Evolutionary conservation across 1,140 invertebrate genomes (phyloP).

Genomic region (Sinonovacula constricta): DNA sequence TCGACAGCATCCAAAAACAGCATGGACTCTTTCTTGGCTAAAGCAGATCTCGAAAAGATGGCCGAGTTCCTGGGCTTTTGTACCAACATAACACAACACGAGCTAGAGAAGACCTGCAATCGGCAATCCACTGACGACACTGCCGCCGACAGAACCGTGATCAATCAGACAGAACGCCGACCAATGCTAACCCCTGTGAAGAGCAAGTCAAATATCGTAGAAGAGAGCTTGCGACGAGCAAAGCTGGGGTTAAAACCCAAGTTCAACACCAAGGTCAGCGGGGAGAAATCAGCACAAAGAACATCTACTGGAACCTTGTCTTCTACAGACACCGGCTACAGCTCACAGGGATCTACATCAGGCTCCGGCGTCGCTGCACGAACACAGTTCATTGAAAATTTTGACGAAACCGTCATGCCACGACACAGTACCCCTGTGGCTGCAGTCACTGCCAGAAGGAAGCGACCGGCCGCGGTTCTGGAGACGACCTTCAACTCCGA

Average conservation of each 20-base stretch:
- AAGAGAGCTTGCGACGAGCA: background rate
- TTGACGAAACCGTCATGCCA: background rate
- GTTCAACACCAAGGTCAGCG: conserved; percentile 6
- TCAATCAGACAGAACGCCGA: background rate
- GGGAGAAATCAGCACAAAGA: background rate
- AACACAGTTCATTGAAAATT: background rate
- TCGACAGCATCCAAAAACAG: background rate
- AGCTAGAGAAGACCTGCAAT: too few species aligned
- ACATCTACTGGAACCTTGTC: conserved; percentile 24
- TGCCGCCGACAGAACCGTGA: too few species aligned
- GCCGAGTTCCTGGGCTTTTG: background rate
- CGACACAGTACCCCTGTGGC: conserved; percentile 32
- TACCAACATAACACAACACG: background rate
- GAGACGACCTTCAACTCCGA: conserved; percentile 16
- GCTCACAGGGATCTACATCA: conserved; percentile 2
- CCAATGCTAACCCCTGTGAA: background rate
- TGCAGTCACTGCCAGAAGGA: background rate
- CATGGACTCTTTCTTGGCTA: background rate
- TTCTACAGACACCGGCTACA: conserved; percentile 43
- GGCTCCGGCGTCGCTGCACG: background rate
- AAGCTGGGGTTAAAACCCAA: conserved; percentile 24
- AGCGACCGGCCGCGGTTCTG: conserved; percentile 11
- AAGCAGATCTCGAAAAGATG: background rate
- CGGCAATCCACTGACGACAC: background rate
- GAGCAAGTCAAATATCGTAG: background rate